phyloP scores from a whole-genome alignment of 1,140 invertebrate species.

The Pygmarrhopalites habei region DNA sequence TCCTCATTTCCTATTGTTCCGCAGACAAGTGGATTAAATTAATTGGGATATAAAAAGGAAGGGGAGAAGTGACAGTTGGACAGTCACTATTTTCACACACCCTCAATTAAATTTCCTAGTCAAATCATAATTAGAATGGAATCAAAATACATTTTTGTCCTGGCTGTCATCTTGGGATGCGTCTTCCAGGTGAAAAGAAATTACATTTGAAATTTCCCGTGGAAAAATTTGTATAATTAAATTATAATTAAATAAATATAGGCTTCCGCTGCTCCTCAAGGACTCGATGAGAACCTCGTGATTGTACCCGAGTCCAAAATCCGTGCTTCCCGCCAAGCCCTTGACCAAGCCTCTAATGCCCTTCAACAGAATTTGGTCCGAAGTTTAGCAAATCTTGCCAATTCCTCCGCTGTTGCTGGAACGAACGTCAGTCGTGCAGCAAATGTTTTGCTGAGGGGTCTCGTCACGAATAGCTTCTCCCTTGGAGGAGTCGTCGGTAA shows the following conservation, averaged over 20 bases:
- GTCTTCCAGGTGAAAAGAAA: slow-evolving; percentile 23
- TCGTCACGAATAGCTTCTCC: slow-evolving; percentile 36
- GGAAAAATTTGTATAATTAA: neutral
- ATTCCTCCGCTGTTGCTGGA: slow-evolving; percentile 33
- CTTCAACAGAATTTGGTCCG: slow-evolving; percentile 34
- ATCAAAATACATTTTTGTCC: slow-evolving; percentile 26
- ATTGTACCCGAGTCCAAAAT: slow-evolving; percentile 34
- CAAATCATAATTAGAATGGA: slow-evolving; percentile 20
- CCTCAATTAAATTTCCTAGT: too few relatives aligned
- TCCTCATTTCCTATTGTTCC: too few relatives aligned
- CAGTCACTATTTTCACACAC: too few relatives aligned
- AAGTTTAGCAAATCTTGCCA: slow-evolving; percentile 29
- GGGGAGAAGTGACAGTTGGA: too few relatives aligned
- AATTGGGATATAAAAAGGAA: too few relatives aligned
- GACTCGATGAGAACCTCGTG: neutral
- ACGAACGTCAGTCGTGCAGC: slow-evolving; percentile 32
- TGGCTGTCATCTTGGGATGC: slow-evolving; percentile 29
- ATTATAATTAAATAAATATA: neutral
- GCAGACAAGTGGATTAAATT: too few relatives aligned
- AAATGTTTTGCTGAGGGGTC: slow-evolving; percentile 31
- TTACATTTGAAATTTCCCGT: neutral
- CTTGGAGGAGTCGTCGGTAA: too few relatives aligned
- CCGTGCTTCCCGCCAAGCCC: slow-evolving; percentile 35
- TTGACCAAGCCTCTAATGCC: slow-evolving; percentile 23
- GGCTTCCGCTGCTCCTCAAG: slow-evolving; percentile 10